Evolutionary conservation across 2,797 vertebrate species (phyloP).

Genomic region (Nannoperca australis): DNA sequence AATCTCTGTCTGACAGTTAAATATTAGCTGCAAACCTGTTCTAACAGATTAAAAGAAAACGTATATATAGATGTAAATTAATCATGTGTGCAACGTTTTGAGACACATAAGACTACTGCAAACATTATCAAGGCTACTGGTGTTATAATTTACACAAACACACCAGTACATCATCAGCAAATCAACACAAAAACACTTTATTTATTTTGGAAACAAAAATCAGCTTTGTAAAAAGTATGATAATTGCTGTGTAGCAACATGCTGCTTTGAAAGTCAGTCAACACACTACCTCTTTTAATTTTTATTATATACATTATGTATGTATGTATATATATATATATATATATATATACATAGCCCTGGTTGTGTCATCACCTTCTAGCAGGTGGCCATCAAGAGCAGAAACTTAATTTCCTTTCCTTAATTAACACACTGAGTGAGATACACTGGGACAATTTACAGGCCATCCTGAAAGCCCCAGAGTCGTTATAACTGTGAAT

Average conservation of each 20-base stretch:
- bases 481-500: conserved; percentile 36
- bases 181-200: conserved; percentile 3
- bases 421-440: conserved; percentile 32
- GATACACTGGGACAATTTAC: conserved; percentile 13
- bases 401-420: conserved; percentile 24
- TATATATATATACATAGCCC: background rate
- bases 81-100: conserved; percentile 7
- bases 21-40: background rate
- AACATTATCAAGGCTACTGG: conserved; percentile 70
- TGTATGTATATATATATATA: too few species aligned
- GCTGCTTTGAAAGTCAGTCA: background rate
- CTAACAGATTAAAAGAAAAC: background rate
- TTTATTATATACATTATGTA: conserved; percentile 12
- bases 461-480: conserved; percentile 30
- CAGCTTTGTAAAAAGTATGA: background rate
- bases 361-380: conserved; percentile 25
- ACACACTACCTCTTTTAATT: background rate
- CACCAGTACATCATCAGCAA: conserved; percentile 17
- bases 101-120: conserved; percentile 32
- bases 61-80: background rate
- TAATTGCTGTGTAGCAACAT: background rate
- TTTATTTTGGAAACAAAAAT: background rate
- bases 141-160: conserved; percentile 16
- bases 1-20: background rate
- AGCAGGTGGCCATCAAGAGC: conserved; percentile 18